Percentiles rank a stretch among this genome's conserved stretches.
Evolutionary conservation across 2,888 invertebrate species (phyloP).

Genomic region (Heliothis peltigera): DNA sequence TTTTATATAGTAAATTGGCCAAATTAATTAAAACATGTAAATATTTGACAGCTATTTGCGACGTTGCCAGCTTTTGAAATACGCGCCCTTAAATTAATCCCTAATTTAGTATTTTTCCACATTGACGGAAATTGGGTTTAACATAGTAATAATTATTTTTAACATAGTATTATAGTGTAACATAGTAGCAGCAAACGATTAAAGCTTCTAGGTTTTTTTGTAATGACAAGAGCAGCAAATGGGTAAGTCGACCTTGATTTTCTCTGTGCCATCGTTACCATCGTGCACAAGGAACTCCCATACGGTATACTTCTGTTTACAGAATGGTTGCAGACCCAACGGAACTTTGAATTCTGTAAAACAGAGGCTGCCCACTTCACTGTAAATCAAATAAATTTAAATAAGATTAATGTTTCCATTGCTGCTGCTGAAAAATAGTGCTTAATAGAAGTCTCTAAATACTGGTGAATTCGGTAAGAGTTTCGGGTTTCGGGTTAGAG

Average conservation of each 20-base stretch:
- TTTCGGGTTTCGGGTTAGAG: no score
- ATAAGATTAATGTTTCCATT: background rate
- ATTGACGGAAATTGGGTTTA: background rate
- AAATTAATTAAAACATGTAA: no score
- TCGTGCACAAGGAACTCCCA: slow-evolving; percentile 80
- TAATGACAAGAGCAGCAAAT: slow-evolving; percentile 84
- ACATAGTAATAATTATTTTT: background rate
- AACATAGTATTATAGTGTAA: no score
- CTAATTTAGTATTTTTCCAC: slow-evolving; percentile 5
- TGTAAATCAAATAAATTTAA: slow-evolving; percentile 51
- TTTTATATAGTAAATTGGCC: no score
- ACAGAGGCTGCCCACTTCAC: slow-evolving; percentile 68
- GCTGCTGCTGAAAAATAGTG: background rate
- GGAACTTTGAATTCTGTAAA: slow-evolving; percentile 70
- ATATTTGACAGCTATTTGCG: no score
- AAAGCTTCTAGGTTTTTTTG: slow-evolving; percentile 49
- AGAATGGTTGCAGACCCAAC: slow-evolving; percentile 70
- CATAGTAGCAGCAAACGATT: background rate
- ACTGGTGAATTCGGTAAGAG: no score
- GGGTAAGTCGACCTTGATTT: slow-evolving; percentile 74
- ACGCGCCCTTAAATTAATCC: no score
- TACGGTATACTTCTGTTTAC: slow-evolving; percentile 77
- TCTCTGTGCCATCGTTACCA: slow-evolving; percentile 72
- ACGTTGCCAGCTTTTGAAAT: no score
- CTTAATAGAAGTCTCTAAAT: no score